Conservation (phyloP, 2,797 vertebrate genomes). For the Balearica regulorum region DNA sequence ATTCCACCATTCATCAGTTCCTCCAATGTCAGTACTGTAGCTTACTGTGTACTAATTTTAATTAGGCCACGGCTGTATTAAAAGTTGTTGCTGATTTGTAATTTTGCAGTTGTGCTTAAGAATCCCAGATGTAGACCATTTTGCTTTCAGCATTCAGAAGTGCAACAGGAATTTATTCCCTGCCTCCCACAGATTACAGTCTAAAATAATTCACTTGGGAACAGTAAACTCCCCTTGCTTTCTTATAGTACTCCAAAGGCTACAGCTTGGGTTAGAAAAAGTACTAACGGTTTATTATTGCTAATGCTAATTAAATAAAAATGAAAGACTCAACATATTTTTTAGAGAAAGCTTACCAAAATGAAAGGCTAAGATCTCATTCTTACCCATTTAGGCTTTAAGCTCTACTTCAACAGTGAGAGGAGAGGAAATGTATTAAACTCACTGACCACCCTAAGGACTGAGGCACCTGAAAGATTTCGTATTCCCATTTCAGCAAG, state of each 20-base stretch:
- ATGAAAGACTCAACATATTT: not conserved
- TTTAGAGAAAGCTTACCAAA: not conserved
- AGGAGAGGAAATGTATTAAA: not conserved
- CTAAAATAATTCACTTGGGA: not conserved
- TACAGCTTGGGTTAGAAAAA: not conserved
- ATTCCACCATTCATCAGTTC: not conserved
- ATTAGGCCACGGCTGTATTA: not conserved
- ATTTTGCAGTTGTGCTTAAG: not conserved
- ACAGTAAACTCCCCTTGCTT: not conserved
- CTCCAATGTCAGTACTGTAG: not conserved
- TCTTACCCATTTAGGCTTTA: slow-evolving; percentile 6
- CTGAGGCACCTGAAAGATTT: not conserved
- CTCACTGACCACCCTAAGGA: not conserved
- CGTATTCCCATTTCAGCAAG: not conserved
- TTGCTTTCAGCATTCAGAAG: not conserved
- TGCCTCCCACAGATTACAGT: not conserved
- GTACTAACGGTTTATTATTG: not conserved
- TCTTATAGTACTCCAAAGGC: not conserved
- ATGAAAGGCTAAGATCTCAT: not conserved
- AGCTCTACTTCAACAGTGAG: not conserved
- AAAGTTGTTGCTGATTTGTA: not conserved
- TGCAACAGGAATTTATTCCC: not conserved
- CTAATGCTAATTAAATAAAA: not conserved
- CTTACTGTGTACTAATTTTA: not conserved
- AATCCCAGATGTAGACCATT: not conserved